phyloP scores from a whole-genome alignment of 2,113 vertebrate genomes.

The Collichthys lucidus region DNA sequence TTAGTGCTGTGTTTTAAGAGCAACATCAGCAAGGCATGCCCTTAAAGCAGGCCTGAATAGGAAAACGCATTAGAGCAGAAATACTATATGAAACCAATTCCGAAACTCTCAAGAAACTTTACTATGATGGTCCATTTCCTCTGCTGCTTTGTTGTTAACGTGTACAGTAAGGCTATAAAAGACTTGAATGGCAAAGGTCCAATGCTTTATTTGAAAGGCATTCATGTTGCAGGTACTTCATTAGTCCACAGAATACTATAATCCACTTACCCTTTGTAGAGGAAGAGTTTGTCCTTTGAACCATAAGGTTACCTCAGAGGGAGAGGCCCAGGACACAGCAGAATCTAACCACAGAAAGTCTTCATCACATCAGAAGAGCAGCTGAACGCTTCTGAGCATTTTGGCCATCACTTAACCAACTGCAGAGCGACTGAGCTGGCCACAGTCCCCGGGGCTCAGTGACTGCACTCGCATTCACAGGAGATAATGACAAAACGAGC shows the following conservation, averaged over 20 bases:
- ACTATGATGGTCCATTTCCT: neutral
- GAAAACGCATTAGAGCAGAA: too few relatives aligned
- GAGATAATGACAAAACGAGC: constrained; percentile 49
- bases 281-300: constrained; percentile 26
- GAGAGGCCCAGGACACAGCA: constrained; percentile 1
- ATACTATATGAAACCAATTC: neutral
- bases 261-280: neutral
- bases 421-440: constrained; percentile 19
- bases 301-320: constrained; percentile 7
- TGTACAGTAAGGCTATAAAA: neutral
- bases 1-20: neutral
- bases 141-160: neutral
- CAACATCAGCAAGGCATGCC: neutral
- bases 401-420: constrained; percentile 35
- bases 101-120: neutral
- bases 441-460: constrained; percentile 3
- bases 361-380: constrained; percentile 40
- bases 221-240: neutral
- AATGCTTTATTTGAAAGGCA: neutral
- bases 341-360: constrained; percentile 17
- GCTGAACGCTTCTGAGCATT: constrained; percentile 51
- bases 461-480: constrained; percentile 10
- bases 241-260: neutral
- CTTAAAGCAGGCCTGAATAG: neutral
- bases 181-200: too few relatives aligned